A percentile compares a stretch with the other conserved stretches of the same genome.
Conservation (phyloP, 2,797 vertebrate species). For the Thamnophis elegans region DNA sequence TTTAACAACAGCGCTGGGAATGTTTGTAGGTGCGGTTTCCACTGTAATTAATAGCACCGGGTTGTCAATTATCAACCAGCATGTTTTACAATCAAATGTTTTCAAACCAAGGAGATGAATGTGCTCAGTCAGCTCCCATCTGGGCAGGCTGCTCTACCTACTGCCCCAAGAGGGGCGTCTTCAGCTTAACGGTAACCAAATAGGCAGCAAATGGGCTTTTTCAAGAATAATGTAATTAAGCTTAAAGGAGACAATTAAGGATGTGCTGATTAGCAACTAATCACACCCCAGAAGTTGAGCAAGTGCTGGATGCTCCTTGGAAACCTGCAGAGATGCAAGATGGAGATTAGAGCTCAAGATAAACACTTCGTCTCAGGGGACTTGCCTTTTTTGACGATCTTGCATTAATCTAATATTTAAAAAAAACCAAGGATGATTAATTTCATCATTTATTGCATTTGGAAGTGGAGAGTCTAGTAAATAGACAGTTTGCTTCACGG, state of each 20-base stretch:
- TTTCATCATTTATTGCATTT: background rate
- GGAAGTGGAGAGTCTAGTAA: background rate
- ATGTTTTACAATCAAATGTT: background rate
- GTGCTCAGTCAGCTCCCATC: background rate
- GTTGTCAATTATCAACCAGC: background rate
- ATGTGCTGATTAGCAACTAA: constrained; percentile 25
- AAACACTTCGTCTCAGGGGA: background rate
- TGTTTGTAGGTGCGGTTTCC: background rate
- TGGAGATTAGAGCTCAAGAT: background rate
- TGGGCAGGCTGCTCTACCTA: background rate
- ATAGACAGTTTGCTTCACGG: background rate
- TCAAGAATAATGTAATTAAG: constrained; percentile 19
- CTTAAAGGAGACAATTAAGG: constrained; percentile 9
- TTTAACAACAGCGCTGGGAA: background rate
- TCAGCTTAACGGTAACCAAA: constrained; percentile 1
- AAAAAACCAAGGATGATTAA: background rate
- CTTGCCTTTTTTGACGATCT: background rate
- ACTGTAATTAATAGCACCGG: background rate
- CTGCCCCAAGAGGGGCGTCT: background rate
- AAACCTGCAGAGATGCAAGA: background rate
- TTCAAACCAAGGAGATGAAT: background rate
- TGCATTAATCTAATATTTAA: background rate
- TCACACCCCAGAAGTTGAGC: background rate
- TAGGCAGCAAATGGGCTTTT: background rate
- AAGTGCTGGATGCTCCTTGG: background rate